A percentile compares a stretch with the other conserved stretches of the same genome.
These are phyloP conservation scores for Potamarius usumacintae DNA, from an alignment of 2,113 vertebrate species.

Conservation along the genomic window DNA sequence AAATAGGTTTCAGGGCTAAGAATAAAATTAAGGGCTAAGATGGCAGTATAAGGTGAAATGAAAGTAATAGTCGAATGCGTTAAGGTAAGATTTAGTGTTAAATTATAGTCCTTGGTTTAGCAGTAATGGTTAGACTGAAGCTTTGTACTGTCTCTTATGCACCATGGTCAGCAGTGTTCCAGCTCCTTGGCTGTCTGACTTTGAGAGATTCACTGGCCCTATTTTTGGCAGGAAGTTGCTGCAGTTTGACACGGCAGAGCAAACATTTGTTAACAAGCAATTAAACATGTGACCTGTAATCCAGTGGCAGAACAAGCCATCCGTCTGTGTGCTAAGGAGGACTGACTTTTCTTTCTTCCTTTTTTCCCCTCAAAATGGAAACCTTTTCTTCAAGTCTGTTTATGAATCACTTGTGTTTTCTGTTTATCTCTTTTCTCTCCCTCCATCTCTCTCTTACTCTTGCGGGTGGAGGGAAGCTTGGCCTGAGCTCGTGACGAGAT, in stretches of 20 bases:
- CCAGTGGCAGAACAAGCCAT: constrained; percentile 34
- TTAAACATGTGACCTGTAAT: constrained; percentile 55
- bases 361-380: neutral
- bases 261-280: constrained; percentile 61
- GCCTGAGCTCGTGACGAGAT: neutral
- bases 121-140: neutral
- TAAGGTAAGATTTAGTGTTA: neutral
- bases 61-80: neutral
- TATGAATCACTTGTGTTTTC: neutral
- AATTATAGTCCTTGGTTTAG: neutral
- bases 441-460: too few species aligned
- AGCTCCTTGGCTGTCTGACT: neutral
- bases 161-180: constrained; percentile 7
- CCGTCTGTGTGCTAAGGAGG: constrained; percentile 14
- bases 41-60: neutral
- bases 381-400: neutral
- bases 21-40: neutral
- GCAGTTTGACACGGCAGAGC: constrained; percentile 37
- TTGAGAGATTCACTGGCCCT: constrained; percentile 35
- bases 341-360: neutral
- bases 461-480: neutral
- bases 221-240: constrained; percentile 53
- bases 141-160: neutral
- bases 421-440: neutral
- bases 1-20: neutral